Base-by-base conservation (phyloP, 1,140 invertebrate genomes). In the Drosophila repleta region DNA sequence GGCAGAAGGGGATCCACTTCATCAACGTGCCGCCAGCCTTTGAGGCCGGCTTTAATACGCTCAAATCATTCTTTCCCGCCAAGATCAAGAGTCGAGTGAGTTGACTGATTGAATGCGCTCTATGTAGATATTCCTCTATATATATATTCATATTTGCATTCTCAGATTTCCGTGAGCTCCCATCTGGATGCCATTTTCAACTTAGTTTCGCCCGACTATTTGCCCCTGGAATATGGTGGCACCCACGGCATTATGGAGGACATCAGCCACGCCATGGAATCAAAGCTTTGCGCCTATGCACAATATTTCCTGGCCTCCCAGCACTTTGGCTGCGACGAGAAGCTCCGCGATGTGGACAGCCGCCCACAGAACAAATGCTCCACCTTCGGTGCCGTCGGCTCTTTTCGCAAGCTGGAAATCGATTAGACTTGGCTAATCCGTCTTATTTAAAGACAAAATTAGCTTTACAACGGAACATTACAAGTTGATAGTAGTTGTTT, bases 201-300 rank as follows among this genome's bases (percentile, higher is more conserved):
- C 61, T 89, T 88, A 53, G 83, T 94, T 8, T 91, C 93, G 0
- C 68, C 90, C 13, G 92, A 93, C 8, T 88, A 92, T 18, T 68
- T 94, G 15, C 94, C 94, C 1, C 90, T 92, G 37, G 94, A 95
- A 65, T 93, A 93, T 68, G 94, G 94, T 1, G 93, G 93, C 11
- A 90, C 92, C 37, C 91, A 90, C 39, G 93, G 93, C 17, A 60
- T 92, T 8, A 72, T 82, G 24, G 84, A 53, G 73, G 93, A 93
- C 58, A 92, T 92, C 20, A 74, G 91, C 92, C 93, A 91, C 35
- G 69, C 92, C 29, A 94, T 94, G 93, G 93, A 93, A 67, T 90
- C 85, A 6, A 94, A 94, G 76, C 65, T 94, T 0, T 74, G 90
- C 17, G 90, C 79, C 18, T 92, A 93, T 61, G 78, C 83, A 3